Conservation (phyloP, 2,888 invertebrate genomes). For the Diloba caeruleocephala region DNA sequence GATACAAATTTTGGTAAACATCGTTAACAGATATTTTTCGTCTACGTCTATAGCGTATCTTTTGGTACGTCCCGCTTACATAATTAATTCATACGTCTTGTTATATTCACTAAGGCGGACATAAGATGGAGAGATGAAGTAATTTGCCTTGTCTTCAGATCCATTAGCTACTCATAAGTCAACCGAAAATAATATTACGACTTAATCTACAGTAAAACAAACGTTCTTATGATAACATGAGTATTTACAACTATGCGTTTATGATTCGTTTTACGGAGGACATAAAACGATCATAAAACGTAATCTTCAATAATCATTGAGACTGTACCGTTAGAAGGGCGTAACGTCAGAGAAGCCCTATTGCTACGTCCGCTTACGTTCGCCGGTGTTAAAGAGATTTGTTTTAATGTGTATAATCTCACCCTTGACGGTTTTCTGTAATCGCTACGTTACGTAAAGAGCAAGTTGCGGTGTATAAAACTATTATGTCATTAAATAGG, state of each 20-base stretch:
- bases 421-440: conserved; percentile 50
- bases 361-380: conserved; percentile 60
- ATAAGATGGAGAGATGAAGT: conserved; percentile 20
- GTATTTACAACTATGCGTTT: conserved; percentile 21
- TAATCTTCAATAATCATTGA: conserved; percentile 46
- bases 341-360: conserved; percentile 52
- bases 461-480: conserved; percentile 37
- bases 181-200: conserved; percentile 22
- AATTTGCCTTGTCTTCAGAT: conserved; percentile 41
- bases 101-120: conserved; percentile 21
- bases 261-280: conserved; percentile 29
- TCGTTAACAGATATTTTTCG: not conserved
- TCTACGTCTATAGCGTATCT: conserved; percentile 6
- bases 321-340: conserved; percentile 28
- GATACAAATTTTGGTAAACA: conserved; percentile 18
- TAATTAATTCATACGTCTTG: conserved; percentile 33
- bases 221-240: conserved; percentile 9
- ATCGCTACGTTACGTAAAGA: conserved; percentile 40
- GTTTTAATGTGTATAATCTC: conserved; percentile 50
- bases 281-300: conserved; percentile 35
- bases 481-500: conserved; percentile 30
- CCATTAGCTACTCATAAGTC: conserved; percentile 35
- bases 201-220: conserved; percentile 22
- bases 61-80: conserved; percentile 28
- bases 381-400: conserved; percentile 55